These are phyloP conservation scores for Acanthococcus lagerstroemiae DNA, from an alignment of 2,888 invertebrate genomes.

Conservation along the genomic window DNA sequence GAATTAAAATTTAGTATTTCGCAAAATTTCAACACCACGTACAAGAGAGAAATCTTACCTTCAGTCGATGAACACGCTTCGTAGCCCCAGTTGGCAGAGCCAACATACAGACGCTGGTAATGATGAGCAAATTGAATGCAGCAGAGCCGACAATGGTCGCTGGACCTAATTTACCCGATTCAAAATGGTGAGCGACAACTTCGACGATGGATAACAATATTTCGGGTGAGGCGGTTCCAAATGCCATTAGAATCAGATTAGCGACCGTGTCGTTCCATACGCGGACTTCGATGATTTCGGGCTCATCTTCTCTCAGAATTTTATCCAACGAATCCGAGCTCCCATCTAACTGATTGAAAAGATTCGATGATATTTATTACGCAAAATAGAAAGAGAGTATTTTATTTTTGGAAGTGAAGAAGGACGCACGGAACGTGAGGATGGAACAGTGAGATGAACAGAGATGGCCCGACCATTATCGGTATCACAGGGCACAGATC, in stretches of 20 bases:
- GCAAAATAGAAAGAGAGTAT: too few relatives aligned
- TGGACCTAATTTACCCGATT: constrained; percentile 94
- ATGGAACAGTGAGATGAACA: too few relatives aligned
- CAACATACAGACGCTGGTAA: constrained; percentile 84
- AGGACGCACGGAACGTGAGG: too few relatives aligned
- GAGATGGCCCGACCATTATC: too few relatives aligned
- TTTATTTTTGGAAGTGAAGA: too few relatives aligned
- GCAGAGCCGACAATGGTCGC: constrained; percentile 98
- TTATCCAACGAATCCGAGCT: constrained; percentile 44
- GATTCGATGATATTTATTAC: too few relatives aligned
- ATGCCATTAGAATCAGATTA: constrained; percentile 95
- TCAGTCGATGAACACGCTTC: constrained; percentile 32
- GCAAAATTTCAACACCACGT: not conserved
- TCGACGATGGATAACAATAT: constrained; percentile 95
- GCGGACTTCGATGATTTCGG: constrained; percentile 64
- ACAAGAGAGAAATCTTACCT: constrained; percentile 16
- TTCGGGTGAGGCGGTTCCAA: constrained; percentile 94
- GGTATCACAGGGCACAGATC: too few relatives aligned
- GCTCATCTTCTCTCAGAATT: constrained; percentile 63
- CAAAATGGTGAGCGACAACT: constrained; percentile 87
- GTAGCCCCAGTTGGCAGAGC: constrained; percentile 61
- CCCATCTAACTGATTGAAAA: constrained; percentile 28
- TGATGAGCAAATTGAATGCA: constrained; percentile 96
- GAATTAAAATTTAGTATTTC: not conserved
- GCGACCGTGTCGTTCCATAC: constrained; percentile 99